Evolutionary conservation across 2,797 vertebrate genomes (phyloP), one percentile per base, ranked within the genome.

Genomic region (Myripristis jacobus): DNA sequence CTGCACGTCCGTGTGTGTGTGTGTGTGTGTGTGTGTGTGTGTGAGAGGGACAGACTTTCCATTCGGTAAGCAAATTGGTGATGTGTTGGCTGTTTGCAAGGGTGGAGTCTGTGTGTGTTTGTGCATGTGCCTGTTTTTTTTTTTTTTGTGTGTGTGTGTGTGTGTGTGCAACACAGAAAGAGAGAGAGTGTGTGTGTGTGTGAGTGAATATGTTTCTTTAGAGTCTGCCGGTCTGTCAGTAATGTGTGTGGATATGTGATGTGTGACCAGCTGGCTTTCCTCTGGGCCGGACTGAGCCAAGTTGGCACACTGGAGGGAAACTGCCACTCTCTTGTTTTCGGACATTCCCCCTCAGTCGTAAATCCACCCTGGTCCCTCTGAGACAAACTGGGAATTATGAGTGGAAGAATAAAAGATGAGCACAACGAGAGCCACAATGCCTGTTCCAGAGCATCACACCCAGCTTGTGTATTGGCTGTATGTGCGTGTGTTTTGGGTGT

Each of bases 221-320:
- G 44, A 59, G 46, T 63, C 24, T 62, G 24, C 48, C 21, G 59
- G 64, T 54, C 43, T 60, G 55, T 79, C 56, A 64, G 1, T 78
- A 67, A 69, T 81, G 70, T 46, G 3, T 63, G 62, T 21, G 27
- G 24, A 43, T 73, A 55, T 80, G 78, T 76, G 73, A 60, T 82
- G 78, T 73, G 71, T 73, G 51, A 81, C 80, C 82, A 70, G 61
- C 70, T 84, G 77, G 74, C 79, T 69, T 44, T 48, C 24, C 58
- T 66, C 34, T 15, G 44, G 63, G 68, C 38, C 62, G 43, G n/a
- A 68, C 53, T 1, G 13, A 69, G 84, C 78, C 86, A 75, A 83
- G 82, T 87, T 94, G 92, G 92, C 90, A 81, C 57, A 70, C 65
- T 41, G 67, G 50, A 77, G 81, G 90, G 92, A 90, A 93, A 90